These are phyloP conservation scores for Tretioscincus oriximinensis DNA, from an alignment of 2,113 vertebrate species.

Conservation along the genomic window DNA sequence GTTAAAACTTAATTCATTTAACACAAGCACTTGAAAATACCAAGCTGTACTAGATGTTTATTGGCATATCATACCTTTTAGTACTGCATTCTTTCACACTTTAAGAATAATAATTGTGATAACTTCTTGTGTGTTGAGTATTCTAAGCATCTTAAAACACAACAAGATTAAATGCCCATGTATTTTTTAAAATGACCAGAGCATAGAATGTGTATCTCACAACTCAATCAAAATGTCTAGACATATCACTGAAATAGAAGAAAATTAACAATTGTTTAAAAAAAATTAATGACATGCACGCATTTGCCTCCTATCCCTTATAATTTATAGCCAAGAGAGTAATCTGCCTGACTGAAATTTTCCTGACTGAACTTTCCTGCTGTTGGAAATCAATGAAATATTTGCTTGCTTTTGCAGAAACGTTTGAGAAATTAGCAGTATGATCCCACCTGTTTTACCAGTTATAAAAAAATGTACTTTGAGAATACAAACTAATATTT, in stretches of 20 bases:
- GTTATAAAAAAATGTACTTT: neutral
- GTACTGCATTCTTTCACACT: neutral
- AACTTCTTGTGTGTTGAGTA: no score
- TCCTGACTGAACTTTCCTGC: neutral
- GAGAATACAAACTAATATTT: neutral
- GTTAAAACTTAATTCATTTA: neutral
- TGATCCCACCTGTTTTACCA: neutral
- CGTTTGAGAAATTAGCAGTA: neutral
- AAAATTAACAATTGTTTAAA: neutral
- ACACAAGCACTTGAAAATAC: neutral
- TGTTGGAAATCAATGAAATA: neutral
- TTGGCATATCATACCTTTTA: constrained; percentile 11
- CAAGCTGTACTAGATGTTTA: constrained; percentile 30
- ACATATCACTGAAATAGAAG: neutral
- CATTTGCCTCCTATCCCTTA: neutral
- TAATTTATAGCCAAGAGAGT: neutral
- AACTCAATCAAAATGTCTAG: neutral
- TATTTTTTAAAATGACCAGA: neutral
- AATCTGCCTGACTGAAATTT: neutral
- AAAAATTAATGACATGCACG: neutral
- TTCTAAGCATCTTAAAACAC: no score
- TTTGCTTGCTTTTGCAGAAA: neutral
- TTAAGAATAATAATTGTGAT: no score
- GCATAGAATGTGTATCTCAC: neutral
- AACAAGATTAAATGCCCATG: no score